These are phyloP conservation scores for Nanger granti DNA, from an alignment of 2,113 vertebrate genomes.

Conservation along the genomic window DNA sequence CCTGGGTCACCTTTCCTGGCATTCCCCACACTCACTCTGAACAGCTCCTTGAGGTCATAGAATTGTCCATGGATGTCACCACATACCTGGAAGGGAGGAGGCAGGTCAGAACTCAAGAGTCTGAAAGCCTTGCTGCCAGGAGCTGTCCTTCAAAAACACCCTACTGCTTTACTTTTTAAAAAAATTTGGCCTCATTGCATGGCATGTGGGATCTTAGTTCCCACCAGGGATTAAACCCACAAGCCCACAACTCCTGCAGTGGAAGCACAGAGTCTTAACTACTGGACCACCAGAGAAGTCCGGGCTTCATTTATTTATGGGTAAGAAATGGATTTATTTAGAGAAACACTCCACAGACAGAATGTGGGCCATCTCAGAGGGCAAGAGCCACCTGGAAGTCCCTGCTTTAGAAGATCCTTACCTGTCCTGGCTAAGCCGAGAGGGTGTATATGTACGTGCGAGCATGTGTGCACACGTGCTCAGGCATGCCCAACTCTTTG, in stretches of 20 bases:
- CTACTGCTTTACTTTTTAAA: background rate
- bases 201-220: background rate
- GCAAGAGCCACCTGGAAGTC: background rate
- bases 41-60: slow-evolving; percentile 95
- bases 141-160: background rate
- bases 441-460: accelerated
- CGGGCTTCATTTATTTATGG: background rate
- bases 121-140: background rate
- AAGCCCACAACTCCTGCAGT: background rate
- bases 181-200: background rate
- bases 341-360: background rate
- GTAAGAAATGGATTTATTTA: background rate
- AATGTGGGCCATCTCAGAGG: background rate
- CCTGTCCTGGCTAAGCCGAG: background rate
- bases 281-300: background rate
- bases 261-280: background rate
- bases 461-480: background rate
- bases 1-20: background rate
- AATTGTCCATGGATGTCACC: slow-evolving; percentile 96
- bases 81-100: slow-evolving; percentile 81
- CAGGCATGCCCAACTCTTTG: background rate
- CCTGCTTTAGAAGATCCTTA: background rate
- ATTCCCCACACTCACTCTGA: slow-evolving; percentile 84
- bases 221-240: background rate
- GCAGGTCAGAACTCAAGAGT: background rate